These are phyloP conservation scores for Ypsolopha scabrella DNA, from an alignment of 2,888 invertebrate genomes.

Conservation along the genomic window DNA sequence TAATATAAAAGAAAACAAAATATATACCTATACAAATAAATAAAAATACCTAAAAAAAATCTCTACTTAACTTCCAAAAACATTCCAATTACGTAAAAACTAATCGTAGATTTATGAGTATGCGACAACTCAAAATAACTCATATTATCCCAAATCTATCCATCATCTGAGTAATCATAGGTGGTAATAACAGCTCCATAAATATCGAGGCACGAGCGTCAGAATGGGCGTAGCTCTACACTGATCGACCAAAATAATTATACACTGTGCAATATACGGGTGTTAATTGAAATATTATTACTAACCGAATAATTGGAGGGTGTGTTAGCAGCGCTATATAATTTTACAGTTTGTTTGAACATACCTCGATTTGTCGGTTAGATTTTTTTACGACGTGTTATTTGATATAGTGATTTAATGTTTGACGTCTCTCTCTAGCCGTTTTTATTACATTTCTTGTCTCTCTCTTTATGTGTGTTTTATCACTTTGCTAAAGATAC, in stretches of 20 bases:
- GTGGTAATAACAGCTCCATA: constrained; percentile 16
- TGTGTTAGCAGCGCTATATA: constrained; percentile 22
- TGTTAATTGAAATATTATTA: constrained; percentile 30
- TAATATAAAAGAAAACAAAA: too few relatives aligned
- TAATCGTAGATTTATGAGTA: too few relatives aligned
- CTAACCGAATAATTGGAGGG: constrained; percentile 29
- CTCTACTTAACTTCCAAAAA: too few relatives aligned
- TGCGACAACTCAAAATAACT: too few relatives aligned
- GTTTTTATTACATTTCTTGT: background rate
- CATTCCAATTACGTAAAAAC: too few relatives aligned
- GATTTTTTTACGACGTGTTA: background rate
- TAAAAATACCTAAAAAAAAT: too few relatives aligned
- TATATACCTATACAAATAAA: too few relatives aligned
- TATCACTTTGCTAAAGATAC: too few relatives aligned
- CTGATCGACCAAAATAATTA: constrained; percentile 7
- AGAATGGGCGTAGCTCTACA: constrained; percentile 4
- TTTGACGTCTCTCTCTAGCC: background rate
- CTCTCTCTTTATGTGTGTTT: too few relatives aligned
- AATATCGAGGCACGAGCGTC: background rate
- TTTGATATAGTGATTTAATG: background rate
- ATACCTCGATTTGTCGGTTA: background rate
- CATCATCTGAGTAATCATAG: background rate
- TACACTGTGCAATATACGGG: constrained; percentile 6
- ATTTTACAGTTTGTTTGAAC: constrained; percentile 11
- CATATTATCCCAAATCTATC: too few relatives aligned